These are phyloP conservation scores for Epinotia demarniana DNA, from an alignment of 2,888 invertebrate genomes.

Conservation along the genomic window DNA sequence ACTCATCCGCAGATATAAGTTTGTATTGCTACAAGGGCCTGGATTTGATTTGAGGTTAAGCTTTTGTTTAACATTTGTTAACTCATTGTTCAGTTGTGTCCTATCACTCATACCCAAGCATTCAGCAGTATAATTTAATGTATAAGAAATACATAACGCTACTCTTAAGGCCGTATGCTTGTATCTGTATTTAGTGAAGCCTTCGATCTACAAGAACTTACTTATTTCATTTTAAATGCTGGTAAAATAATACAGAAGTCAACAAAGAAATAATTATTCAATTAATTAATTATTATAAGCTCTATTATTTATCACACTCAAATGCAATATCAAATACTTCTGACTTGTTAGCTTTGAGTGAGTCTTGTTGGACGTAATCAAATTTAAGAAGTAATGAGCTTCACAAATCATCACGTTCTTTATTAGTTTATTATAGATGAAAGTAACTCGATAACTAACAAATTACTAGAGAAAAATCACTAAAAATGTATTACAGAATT, in stretches of 20 bases:
- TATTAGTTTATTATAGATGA: constrained; percentile 1
- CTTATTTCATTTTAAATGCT: too few relatives aligned
- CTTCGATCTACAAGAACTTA: neutral
- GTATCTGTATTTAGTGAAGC: neutral
- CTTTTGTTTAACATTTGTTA: constrained; percentile 22
- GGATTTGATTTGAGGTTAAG: constrained; percentile 19
- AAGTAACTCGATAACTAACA: neutral
- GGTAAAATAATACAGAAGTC: neutral
- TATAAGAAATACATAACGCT: too few relatives aligned
- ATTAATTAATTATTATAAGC: neutral
- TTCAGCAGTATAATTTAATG: neutral
- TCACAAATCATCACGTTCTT: constrained; percentile 10
- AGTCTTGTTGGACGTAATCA: constrained; percentile 16
- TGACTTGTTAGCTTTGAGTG: constrained; percentile 15
- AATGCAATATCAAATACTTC: constrained; percentile 6
- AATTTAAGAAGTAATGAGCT: constrained; percentile 11
- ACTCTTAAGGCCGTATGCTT: too few relatives aligned
- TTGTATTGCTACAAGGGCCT: constrained; percentile 4
- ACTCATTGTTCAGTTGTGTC: constrained; percentile 16
- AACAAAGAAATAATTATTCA: neutral
- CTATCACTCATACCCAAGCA: neutral
- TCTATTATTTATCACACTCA: constrained; percentile 17
- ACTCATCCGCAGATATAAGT: constrained; percentile 11
- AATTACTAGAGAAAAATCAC: neutral
- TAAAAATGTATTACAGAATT: neutral